Evolutionary conservation across 2,113 vertebrate species (phyloP).

Genomic region (Chiloscyllium plagiosum): DNA sequence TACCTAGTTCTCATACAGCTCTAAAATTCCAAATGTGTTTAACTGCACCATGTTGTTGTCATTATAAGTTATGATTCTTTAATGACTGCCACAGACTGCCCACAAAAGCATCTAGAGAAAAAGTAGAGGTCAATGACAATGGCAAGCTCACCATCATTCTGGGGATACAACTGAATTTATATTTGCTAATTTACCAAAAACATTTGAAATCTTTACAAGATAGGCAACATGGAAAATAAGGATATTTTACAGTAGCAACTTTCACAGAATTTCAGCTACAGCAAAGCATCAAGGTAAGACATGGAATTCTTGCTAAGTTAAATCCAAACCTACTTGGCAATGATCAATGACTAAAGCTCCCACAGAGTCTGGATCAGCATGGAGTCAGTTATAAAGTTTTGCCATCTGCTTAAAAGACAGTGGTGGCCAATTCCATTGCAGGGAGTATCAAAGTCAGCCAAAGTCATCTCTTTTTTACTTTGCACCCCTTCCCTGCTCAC

Average conservation of each 20-base stretch:
- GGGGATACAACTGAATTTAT: background rate
- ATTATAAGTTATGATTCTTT: too few species aligned
- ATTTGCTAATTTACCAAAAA: background rate
- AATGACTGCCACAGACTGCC: too few species aligned
- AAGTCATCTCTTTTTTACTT: background rate
- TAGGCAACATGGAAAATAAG: background rate
- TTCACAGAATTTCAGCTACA: background rate
- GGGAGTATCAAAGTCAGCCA: background rate
- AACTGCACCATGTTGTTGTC: too few species aligned
- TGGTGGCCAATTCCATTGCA: background rate
- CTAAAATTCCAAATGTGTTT: too few species aligned
- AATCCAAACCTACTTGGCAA: background rate
- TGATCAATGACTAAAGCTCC: background rate
- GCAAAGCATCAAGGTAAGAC: background rate
- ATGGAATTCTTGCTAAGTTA: background rate
- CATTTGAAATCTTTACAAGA: background rate
- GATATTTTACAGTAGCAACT: background rate
- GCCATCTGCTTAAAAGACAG: conserved; percentile 24
- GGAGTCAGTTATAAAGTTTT: background rate
- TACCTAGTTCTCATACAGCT: too few species aligned
- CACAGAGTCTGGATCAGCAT: background rate
- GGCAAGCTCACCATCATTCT: too few species aligned
- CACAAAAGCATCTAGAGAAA: too few species aligned
- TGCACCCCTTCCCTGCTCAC: background rate
- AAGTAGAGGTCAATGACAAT: too few species aligned